Evolutionary conservation across 1,140 invertebrate species (phyloP).

Genomic region (Drosophila prosaltans): DNA sequence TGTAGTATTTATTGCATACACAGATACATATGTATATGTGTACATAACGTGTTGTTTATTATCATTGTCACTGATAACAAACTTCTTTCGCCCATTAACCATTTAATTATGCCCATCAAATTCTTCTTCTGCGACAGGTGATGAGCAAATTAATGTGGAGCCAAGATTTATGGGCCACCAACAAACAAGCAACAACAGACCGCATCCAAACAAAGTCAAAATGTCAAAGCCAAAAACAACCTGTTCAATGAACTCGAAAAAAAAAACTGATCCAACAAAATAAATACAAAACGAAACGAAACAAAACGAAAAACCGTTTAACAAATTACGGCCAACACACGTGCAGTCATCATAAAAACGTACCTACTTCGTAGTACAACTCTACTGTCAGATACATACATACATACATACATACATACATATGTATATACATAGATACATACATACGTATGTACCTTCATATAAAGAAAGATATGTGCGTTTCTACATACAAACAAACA

Average conservation of each 20-base stretch:
- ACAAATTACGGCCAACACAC: slow-evolving; percentile 61
- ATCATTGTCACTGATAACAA: slow-evolving; percentile 13
- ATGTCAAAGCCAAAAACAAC: slow-evolving; percentile 33
- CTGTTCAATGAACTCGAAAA: slow-evolving; percentile 64
- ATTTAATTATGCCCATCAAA: slow-evolving; percentile 50
- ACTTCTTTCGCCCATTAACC: slow-evolving; percentile 30
- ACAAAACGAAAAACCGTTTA: slow-evolving; percentile 54
- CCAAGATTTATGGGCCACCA: slow-evolving; percentile 53
- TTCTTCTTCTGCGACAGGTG: slow-evolving; percentile 53
- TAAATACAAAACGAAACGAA: slow-evolving; percentile 9
- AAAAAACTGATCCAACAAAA: not conserved
- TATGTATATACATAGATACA: slow-evolving; percentile 15
- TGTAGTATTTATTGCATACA: not conserved
- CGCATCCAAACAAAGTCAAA: not conserved
- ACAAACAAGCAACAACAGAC: slow-evolving; percentile 28
- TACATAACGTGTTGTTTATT: slow-evolving; percentile 31
- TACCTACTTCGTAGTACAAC: slow-evolving; percentile 24
- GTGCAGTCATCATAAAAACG: slow-evolving; percentile 64
- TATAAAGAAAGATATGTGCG: no score
- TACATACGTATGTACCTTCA: slow-evolving; percentile 11
- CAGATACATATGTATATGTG: not conserved
- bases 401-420: slow-evolving; percentile 12
- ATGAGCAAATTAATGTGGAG: slow-evolving; percentile 50
- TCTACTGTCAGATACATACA: slow-evolving; percentile 21
- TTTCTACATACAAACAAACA: slow-evolving; percentile 13